Conservation (phyloP, 2,797 vertebrate genomes). For the Anas bernieri region DNA sequence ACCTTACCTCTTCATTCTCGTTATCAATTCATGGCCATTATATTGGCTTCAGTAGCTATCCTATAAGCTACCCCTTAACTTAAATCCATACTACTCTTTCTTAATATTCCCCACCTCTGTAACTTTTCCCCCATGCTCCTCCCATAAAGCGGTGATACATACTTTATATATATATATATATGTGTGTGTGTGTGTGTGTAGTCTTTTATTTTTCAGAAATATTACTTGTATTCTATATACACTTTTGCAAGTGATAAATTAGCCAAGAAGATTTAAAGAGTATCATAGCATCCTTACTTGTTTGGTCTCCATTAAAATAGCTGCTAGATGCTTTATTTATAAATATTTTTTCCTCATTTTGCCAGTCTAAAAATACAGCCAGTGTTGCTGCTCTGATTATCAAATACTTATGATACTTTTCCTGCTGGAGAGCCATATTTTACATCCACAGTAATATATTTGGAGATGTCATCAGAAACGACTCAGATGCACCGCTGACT, state of each 20-base stretch:
- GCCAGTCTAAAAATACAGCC: not conserved
- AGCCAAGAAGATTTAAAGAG: not conserved
- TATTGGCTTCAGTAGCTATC: not conserved
- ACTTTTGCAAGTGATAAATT: not conserved
- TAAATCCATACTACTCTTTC: not conserved
- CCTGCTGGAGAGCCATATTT: not conserved
- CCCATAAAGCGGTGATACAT: not conserved
- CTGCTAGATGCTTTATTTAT: not conserved
- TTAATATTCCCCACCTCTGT: not conserved
- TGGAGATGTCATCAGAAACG: not conserved
- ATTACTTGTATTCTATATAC: not conserved
- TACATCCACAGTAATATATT: not conserved
- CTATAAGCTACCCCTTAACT: not conserved
- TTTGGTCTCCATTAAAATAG: not conserved
- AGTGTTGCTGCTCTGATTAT: not conserved
- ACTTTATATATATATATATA: not conserved
- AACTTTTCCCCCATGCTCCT: not conserved
- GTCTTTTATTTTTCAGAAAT: not conserved
- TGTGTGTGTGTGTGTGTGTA: no score
- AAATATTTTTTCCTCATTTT: not conserved
- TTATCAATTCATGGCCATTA: not conserved
- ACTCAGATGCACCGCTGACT: not conserved
- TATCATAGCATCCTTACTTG: not conserved
- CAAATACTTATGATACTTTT: not conserved
- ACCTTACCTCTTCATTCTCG: not conserved